Evolutionary conservation across 2,888 invertebrate genomes (phyloP), one percentile per base, ranked within the genome.

Genomic region (Lamproptera curius): DNA sequence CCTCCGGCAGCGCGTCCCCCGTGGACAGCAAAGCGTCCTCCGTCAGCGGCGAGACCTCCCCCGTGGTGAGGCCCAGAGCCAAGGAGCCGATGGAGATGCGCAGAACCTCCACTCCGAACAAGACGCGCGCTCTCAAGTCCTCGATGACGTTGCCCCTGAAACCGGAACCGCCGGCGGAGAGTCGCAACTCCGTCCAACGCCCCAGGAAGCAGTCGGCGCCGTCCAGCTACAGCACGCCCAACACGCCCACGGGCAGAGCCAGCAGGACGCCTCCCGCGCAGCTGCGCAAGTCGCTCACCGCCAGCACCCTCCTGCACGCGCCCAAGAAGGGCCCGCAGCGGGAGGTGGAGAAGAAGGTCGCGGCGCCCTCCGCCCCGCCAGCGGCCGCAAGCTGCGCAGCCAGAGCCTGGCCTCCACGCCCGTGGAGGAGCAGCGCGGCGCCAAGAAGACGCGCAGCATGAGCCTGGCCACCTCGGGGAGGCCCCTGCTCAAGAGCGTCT

Each of bases 241-340:
- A 71, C 70, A 80, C 80, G 5, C 82, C 82, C 34, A 71, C 70
- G 50, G 67, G 70, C 51, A 58, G 77, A 45, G 58, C 76, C 13
- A 63, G 62, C 13, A 64, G 74, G 33, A 79, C 83, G 9, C 28
- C 28, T 1, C 83, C 82, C 8, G 64, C 53, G 10, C 76, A 81
- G 39, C 58, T 70, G 42, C 68, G 68, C 39, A 82, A 80, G 53
- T 76, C 80, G 2, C 68, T 76, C 56, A 70, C 77, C 9, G 61
- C 76, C 20, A 58, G 67, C 38, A 55, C 64, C 4, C 56, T 67
- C 37, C 26, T 59, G 10, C 68, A 61, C 48, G 53, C 67, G 4
- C 77, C 84, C n/a, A 87, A 86, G 57, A 87, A 87, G 51, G n/a
- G 77, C 84, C 1, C 67, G 84, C 17, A 85, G 84, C 63, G 80